Evolutionary conservation across 2,888 invertebrate genomes (phyloP), one percentile per base, ranked within the genome.

Genomic region (Ypsolopha scabrella): DNA sequence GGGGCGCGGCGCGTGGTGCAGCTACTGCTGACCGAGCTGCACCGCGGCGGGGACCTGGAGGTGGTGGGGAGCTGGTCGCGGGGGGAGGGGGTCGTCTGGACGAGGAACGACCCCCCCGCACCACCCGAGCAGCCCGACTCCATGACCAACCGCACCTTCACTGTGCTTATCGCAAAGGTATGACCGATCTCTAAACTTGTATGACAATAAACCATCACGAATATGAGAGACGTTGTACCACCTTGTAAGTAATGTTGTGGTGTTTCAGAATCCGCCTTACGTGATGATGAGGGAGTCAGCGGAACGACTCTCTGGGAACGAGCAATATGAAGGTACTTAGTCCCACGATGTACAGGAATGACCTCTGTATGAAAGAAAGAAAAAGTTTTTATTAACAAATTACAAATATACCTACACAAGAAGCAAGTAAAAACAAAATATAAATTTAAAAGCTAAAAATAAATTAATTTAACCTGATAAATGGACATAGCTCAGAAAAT

Each of bases 201-300:
- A 13, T 11, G 11, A 2, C 24, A 10, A 3, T 13, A 13, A 13
- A 9, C 44, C 44, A 13, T 9, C 44, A 9, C 11, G 44, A 44
- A 11, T 44, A 8, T 8, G 1, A 3, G 9, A 6, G 2, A n/a
- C 39, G 6, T 9, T 10, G 39, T 10, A n/a, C 2, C 39, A 39
- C 2, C 39, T 39, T 10, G 6, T n/a, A 39, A 1, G 2, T 24
- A 3, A 24, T 24, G 4, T 24, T 24, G 24, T 45, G 48, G 41
- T 50, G 41, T 63, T 64, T 24, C 76, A 96, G 96, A 94, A 91
- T 63, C 87, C 89, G 47, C 98, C 98, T 0, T 98, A 97, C 67
- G 92, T 94, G n/a, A 95, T 96, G 94, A 72, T 90, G 45, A 93
- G 91, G 63, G 89, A 92, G 60, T 91, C 92, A 0, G 74, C 89